Conservation (phyloP, 2,888 invertebrate genomes). For the Carabus problematicus region DNA sequence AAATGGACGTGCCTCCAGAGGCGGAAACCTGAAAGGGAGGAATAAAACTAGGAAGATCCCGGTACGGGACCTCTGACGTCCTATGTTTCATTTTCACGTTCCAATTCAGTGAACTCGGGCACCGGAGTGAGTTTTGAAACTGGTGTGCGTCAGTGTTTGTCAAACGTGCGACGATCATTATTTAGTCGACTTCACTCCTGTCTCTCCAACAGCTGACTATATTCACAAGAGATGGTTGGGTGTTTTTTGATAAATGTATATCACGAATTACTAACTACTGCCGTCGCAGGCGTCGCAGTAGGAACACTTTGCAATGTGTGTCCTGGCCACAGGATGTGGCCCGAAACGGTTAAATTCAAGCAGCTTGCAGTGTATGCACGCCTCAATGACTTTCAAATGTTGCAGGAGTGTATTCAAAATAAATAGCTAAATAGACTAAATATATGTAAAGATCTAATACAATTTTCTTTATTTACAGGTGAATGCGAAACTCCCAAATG, state of each 20-base stretch:
- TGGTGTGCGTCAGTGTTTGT: conserved; percentile 3
- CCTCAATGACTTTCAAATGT: conserved; percentile 21
- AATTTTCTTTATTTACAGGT: too few species aligned
- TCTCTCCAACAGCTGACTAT: too few species aligned
- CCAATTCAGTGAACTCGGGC: too few species aligned
- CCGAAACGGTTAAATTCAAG: conserved; percentile 20
- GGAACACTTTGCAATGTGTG: conserved; percentile 6
- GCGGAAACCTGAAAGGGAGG: neutral
- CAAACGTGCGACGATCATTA: neutral
- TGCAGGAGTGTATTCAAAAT: conserved; percentile 16
- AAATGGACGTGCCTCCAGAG: neutral
- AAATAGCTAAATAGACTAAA: too few species aligned
- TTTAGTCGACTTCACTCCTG: too few species aligned
- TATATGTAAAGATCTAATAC: too few species aligned
- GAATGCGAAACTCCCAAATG: too few species aligned
- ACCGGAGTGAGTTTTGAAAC: conserved; percentile 7
- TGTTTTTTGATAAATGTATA: too few species aligned
- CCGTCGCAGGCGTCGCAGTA: conserved; percentile 8
- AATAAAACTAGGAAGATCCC: conserved; percentile 8
- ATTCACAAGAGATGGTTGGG: too few species aligned
- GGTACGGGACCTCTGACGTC: too few species aligned
- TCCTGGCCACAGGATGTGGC: conserved; percentile 28
- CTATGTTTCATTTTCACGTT: too few species aligned
- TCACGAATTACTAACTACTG: neutral
- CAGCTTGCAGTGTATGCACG: conserved; percentile 27